These are phyloP conservation scores for Zaprionus davidi DNA, from an alignment of 1,140 invertebrate genomes.

Conservation along the genomic window DNA sequence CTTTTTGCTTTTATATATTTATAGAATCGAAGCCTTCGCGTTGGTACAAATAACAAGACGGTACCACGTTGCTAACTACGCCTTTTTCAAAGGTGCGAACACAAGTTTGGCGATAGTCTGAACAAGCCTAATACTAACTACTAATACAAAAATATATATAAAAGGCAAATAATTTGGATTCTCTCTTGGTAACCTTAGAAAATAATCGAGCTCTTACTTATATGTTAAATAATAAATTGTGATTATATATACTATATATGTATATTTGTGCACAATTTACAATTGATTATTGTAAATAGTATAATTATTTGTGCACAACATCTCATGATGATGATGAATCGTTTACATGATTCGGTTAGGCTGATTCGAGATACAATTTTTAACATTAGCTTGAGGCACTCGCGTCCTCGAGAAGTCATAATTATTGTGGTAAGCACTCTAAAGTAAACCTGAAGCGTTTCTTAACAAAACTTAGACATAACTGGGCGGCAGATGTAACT, in stretches of 20 bases:
- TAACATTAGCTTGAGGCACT: conserved; percentile 36
- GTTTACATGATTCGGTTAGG: conserved; percentile 14
- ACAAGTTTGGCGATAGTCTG: conserved; percentile 46
- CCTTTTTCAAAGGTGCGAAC: conserved; percentile 57
- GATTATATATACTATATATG: conserved; percentile 3
- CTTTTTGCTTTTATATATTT: conserved; percentile 2
- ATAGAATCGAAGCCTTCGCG: conserved; percentile 25
- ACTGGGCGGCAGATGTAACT: conserved; percentile 64
- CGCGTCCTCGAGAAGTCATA: conserved; percentile 29
- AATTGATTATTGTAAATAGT: conserved; percentile 19
- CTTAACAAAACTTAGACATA: conserved; percentile 73
- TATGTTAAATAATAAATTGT: not conserved
- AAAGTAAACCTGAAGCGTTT: conserved; percentile 76
- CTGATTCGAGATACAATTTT: conserved; percentile 28
- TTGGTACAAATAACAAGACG: conserved; percentile 11
- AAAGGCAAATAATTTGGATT: conserved; percentile 34
- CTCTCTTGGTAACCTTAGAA: conserved; percentile 1
- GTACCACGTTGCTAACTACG: conserved; percentile 35
- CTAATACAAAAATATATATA: not conserved
- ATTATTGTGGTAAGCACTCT: conserved; percentile 49
- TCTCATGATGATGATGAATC: not conserved
- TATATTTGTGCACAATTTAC: conserved; percentile 16
- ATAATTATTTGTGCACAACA: conserved; percentile 11
- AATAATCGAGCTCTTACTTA: not conserved
- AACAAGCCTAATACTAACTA: conserved; percentile 16